These are phyloP conservation scores for Cryptus viduatorius DNA, from an alignment of 2,888 invertebrate species.

Conservation along the genomic window DNA sequence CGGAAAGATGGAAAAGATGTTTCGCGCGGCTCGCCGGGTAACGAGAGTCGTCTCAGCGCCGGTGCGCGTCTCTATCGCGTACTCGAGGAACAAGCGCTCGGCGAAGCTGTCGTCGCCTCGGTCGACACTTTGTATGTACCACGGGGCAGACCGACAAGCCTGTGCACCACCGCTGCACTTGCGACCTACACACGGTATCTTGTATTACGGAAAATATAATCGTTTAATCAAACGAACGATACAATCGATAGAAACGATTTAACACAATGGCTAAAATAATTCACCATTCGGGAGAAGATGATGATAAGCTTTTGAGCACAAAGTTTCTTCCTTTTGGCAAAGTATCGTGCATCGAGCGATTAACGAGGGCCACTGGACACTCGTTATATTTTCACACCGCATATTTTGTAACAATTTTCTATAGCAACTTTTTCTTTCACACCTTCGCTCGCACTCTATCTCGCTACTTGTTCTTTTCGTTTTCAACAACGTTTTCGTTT, in stretches of 20 bases:
- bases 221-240: constrained; percentile 9
- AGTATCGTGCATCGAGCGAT: neutral
- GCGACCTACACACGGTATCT: constrained; percentile 79
- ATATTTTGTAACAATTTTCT: neutral
- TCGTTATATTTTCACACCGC: neutral
- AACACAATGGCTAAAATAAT: neutral
- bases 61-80: constrained; percentile 83
- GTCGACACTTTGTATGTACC: constrained; percentile 78
- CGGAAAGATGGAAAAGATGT: constrained; percentile 75
- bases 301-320: constrained; percentile 4
- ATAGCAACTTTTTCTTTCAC: neutral
- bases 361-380: neutral
- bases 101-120: constrained; percentile 79
- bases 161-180: constrained; percentile 77
- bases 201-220: constrained; percentile 46
- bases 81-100: constrained; percentile 83
- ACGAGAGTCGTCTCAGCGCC: constrained; percentile 80
- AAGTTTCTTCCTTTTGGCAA: neutral
- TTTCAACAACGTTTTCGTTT: too few species aligned
- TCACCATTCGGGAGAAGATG: constrained; percentile 13
- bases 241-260: neutral
- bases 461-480: neutral
- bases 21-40: constrained; percentile 70
- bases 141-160: constrained; percentile 74
- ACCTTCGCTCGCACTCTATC: constrained; percentile 10